phyloP scores from a whole-genome alignment of 2,797 vertebrate species.

The Erethizon dorsatum region DNA sequence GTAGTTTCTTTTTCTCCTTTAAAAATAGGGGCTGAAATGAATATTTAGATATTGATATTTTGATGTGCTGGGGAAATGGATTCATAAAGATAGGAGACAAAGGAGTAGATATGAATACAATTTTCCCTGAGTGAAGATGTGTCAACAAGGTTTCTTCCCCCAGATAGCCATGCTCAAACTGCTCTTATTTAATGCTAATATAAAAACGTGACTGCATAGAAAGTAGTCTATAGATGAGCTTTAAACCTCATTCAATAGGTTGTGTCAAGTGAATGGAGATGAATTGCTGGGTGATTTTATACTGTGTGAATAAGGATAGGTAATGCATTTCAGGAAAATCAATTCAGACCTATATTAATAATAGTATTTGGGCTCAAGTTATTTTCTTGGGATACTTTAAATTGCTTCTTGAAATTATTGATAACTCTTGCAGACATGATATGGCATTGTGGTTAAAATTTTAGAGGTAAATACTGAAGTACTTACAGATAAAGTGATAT shows the following conservation, averaged over 20 bases:
- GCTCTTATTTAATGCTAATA: constrained; percentile 33
- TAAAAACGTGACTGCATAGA: not conserved
- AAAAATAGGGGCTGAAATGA: not conserved
- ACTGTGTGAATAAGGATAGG: not conserved
- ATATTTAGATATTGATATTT: not conserved
- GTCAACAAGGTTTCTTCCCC: not conserved
- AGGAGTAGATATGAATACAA: not conserved
- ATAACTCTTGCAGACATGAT: constrained; percentile 22
- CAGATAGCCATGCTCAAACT: not conserved
- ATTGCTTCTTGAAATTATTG: constrained; percentile 49
- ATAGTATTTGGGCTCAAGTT: not conserved
- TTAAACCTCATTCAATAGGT: not conserved
- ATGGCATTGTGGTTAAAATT: not conserved
- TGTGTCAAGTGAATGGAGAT: constrained; percentile 42
- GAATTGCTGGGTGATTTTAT: constrained; percentile 9
- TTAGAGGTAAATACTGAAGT: constrained; percentile 30
- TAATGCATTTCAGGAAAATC: constrained; percentile 22
- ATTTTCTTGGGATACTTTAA: constrained; percentile 47
- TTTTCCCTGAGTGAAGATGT: not conserved
- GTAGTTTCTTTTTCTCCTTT: constrained; percentile 33
- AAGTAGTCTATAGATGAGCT: constrained; percentile 33
- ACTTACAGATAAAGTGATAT: not conserved
- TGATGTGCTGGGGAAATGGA: not conserved
- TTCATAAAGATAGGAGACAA: constrained; percentile 29
- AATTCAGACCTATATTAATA: constrained; percentile 25